A percentile compares a stretch with the other conserved stretches of the same genome.
phyloP scores from a whole-genome alignment of 2,888 invertebrate genomes.

The Villa cingulata region DNA sequence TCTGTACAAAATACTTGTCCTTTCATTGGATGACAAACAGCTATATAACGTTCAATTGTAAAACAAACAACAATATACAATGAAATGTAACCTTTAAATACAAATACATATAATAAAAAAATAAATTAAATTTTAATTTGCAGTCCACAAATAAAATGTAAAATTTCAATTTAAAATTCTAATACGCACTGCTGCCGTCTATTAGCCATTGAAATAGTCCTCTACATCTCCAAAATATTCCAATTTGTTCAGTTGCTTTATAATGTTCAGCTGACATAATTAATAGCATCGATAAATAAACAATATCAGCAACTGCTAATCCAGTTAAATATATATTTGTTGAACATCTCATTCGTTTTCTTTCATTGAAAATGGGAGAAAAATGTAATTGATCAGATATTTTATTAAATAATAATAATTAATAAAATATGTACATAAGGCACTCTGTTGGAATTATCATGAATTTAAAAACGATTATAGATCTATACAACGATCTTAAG shows the following conservation, averaged over 20 bases:
- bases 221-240: slow-evolving; percentile 45
- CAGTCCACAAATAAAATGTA: too few species aligned
- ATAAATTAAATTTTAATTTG: neutral
- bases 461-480: too few species aligned
- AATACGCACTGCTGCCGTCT: slow-evolving; percentile 49
- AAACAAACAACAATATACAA: slow-evolving; percentile 65
- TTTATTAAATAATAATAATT: too few species aligned
- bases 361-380: slow-evolving; percentile 17
- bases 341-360: slow-evolving; percentile 56
- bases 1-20: slow-evolving; percentile 58
- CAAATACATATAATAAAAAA: slow-evolving; percentile 13
- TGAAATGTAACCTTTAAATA: slow-evolving; percentile 54
- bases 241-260: slow-evolving; percentile 32
- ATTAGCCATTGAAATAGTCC: slow-evolving; percentile 48
- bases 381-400: neutral
- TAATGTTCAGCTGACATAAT: slow-evolving; percentile 48
- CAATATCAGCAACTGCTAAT: slow-evolving; percentile 54
- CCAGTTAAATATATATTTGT: slow-evolving; percentile 63
- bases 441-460: too few species aligned
- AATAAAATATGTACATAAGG: neutral
- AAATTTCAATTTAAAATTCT: too few species aligned
- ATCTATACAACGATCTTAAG: too few species aligned
- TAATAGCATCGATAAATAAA: slow-evolving; percentile 52
- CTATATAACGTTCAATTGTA: slow-evolving; percentile 61
- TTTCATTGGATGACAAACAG: slow-evolving; percentile 58